These are phyloP conservation scores for Drosophila diplacantha DNA, from an alignment of 2,888 invertebrate genomes.

Conservation along the genomic window DNA sequence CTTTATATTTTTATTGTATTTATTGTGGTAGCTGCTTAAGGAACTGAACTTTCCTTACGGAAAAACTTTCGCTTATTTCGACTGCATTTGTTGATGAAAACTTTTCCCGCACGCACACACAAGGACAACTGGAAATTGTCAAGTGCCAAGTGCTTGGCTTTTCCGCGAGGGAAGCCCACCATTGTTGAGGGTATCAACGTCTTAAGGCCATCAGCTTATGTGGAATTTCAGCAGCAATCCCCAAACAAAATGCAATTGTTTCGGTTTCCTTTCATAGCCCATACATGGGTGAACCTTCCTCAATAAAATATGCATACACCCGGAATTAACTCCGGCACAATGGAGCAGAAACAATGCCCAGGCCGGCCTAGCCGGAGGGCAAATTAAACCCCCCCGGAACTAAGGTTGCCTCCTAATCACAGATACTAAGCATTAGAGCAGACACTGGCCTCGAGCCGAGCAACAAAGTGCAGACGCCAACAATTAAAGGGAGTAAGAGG, in stretches of 20 bases:
- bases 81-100: conserved; percentile 37
- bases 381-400: conserved; percentile 27
- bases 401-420: conserved; percentile 58
- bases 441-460: conserved; percentile 46
- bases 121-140: conserved; percentile 20
- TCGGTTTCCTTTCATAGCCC: conserved; percentile 31
- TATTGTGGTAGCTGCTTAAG: conserved; percentile 11
- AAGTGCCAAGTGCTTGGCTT: conserved; percentile 27
- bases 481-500: conserved; percentile 47
- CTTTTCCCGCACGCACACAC: conserved; percentile 11
- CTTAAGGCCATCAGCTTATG: conserved; percentile 27
- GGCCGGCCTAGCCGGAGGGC: conserved; percentile 3
- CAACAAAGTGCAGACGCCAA: conserved; percentile 66
- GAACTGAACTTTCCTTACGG: conserved; percentile 17
- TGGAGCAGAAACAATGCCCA: conserved; percentile 15
- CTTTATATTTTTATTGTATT: neutral
- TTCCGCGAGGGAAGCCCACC: conserved; percentile 5
- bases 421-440: conserved; percentile 66
- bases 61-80: conserved; percentile 21
- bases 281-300: conserved; percentile 20
- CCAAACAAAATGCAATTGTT: conserved; percentile 27
- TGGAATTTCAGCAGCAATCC: conserved; percentile 12
- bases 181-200: conserved; percentile 16
- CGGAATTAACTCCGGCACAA: conserved; percentile 29
- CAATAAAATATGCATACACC: conserved; percentile 69